Base-by-base conservation (phyloP, 2,113 vertebrate genomes). In the Brachypodius melanocephalos region DNA sequence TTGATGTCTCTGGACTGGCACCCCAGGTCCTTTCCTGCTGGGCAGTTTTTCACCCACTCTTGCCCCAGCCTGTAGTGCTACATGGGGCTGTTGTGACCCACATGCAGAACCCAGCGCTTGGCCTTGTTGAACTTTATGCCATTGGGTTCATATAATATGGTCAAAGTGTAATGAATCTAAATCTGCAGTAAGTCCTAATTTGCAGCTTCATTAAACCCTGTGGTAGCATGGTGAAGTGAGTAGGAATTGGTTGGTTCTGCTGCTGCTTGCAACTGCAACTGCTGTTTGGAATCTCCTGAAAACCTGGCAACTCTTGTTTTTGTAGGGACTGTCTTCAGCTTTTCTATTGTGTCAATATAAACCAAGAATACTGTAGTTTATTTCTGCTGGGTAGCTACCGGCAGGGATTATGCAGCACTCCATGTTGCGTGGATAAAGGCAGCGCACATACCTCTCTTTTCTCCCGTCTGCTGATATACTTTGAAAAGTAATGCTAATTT, bases 361-460 rank as follows among this genome's bases (percentile, higher is more conserved):
- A 21, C 22, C 22, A 74, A 31, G 29, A 68, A 20, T 13, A 13
- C 17, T 51, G 49, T 42, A 46, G 2, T 15, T 48, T 43, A 22
- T 9, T 77, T 92, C 31, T 92, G 40, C 22, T 34, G 62, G 17
- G 5, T 55, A 38, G 54, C 36, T 51, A 8, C 17, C 34, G 36
- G n/a, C 61, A 34, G 65, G 46, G 21, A 15, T 62, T 21, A 12
- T 57, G 10, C 45, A 55, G 20, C 10, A 59, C 40, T 57, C 31
- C 18, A 5, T 25, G 14, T 65, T 49, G 5, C 6, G 3, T 76
- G 32, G 31, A 34, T n/a, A 48, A 69, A 69, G 16, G 26, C 46
- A 68, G 25, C 22, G 29, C 0, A 0, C 58, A 7, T 19, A 2
- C 0, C 25, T 83, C 17, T 69, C 31, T 68, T 43, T 14, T 49